Evolutionary conservation across 64 coral and sea anemone species (phyloP).

Genomic region (Anthopleura sola): DNA sequence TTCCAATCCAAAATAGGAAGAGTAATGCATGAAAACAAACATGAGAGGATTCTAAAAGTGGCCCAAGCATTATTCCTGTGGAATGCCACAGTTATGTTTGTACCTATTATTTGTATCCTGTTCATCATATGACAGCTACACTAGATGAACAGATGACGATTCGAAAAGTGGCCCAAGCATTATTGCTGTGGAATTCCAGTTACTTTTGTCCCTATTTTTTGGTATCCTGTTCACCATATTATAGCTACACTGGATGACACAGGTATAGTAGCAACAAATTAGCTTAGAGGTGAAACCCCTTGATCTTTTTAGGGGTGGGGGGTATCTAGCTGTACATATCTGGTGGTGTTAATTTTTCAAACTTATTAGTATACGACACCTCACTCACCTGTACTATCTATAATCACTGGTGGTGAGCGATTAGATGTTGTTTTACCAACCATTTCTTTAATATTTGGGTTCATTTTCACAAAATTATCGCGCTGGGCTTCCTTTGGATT

Average conservation of each 20-base stretch:
- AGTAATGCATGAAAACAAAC: neutral
- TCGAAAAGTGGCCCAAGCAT: neutral
- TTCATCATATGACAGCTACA: neutral
- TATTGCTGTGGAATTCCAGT: neutral
- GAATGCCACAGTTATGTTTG: neutral
- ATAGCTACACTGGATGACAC: neutral
- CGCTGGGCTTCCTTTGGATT: constrained; percentile 71
- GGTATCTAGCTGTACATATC: too few relatives aligned
- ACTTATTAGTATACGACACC: neutral
- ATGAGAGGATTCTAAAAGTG: neutral
- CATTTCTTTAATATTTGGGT: constrained; percentile 29
- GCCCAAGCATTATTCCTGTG: neutral
- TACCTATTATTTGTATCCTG: too few relatives aligned
- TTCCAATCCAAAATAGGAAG: neutral
- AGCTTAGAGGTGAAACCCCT: neutral
- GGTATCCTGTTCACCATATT: too few relatives aligned
- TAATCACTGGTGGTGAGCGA: constrained; percentile 33
- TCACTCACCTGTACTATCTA: constrained; percentile 55
- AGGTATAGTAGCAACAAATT: neutral
- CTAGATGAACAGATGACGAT: too few relatives aligned
- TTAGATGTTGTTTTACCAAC: constrained; percentile 12
- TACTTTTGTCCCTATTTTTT: too few relatives aligned
- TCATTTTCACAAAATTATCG: constrained; percentile 49
- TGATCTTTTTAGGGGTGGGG: neutral
- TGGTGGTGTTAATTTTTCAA: neutral